phyloP scores from a whole-genome alignment of 2,113 vertebrate species.

The Trichechus manatus region DNA sequence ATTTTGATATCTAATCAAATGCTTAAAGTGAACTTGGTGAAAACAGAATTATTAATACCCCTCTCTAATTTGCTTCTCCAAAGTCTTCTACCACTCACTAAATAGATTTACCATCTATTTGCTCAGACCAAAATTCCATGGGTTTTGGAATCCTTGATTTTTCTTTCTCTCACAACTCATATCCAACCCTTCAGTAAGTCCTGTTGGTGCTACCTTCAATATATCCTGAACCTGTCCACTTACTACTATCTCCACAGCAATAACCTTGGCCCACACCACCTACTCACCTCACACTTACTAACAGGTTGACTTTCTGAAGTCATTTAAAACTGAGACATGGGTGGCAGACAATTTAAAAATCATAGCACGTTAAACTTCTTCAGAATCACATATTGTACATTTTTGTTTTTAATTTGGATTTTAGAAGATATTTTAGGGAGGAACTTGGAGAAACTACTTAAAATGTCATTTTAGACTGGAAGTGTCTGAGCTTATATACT shows the following conservation, averaged over 20 bases:
- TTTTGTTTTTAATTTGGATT: conserved; percentile 44
- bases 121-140: not conserved
- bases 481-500: conserved; percentile 20
- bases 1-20: conserved; percentile 12
- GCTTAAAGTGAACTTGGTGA: not conserved
- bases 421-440: conserved; percentile 45
- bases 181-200: not conserved
- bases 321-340: not conserved
- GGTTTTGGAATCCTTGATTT: conserved; percentile 16
- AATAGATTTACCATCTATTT: conserved; percentile 1
- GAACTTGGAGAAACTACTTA: conserved; percentile 4
- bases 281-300: not conserved
- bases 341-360: conserved; percentile 30
- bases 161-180: not conserved
- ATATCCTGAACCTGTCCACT: not conserved
- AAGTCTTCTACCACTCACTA: not conserved
- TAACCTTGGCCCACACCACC: not conserved
- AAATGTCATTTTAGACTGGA: conserved; percentile 49
- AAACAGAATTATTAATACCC: not conserved
- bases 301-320: conserved; percentile 19
- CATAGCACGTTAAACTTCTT: not conserved
- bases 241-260: not conserved
- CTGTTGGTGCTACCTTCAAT: not conserved
- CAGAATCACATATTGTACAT: not conserved
- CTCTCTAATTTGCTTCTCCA: not conserved